phyloP scores from a whole-genome alignment of 2,888 invertebrate species.

The Pachydiplax longipennis region DNA sequence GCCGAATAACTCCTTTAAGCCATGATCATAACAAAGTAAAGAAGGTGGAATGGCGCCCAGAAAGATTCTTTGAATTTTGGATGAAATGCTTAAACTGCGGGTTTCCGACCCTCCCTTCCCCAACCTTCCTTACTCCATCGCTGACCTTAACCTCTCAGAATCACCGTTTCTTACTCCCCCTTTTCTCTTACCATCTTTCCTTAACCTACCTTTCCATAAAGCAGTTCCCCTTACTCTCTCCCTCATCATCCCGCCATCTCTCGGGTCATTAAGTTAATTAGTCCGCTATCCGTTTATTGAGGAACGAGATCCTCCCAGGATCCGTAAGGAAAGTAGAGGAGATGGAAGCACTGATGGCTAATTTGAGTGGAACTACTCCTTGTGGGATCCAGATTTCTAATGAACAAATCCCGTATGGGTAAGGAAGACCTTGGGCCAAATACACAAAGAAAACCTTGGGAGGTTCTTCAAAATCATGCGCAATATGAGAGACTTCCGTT shows the following conservation, averaged over 20 bases:
- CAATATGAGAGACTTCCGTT: no score
- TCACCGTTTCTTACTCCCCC: neutral
- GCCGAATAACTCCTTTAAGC: neutral
- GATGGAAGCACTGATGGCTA: no score
- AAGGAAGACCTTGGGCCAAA: no score
- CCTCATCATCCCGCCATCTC: neutral
- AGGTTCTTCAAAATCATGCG: no score
- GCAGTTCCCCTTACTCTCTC: neutral
- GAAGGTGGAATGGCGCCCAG: neutral
- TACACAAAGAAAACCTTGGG: no score
- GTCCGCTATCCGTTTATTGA: no score
- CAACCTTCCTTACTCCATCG: neutral
- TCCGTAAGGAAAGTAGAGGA: no score
- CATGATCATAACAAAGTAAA: neutral
- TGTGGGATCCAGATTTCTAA: no score
- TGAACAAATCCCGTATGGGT: no score
- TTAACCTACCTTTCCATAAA: neutral
- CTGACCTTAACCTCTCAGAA: neutral
- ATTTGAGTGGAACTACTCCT: no score
- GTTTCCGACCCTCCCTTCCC: neutral
- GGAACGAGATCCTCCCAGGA: no score
- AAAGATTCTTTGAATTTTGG: neutral
- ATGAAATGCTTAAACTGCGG: neutral
- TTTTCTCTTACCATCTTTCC: neutral
- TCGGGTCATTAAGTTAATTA: neutral